Conservation (phyloP, 1,140 invertebrate genomes). For the Pogonomyrmex californicus region DNA sequence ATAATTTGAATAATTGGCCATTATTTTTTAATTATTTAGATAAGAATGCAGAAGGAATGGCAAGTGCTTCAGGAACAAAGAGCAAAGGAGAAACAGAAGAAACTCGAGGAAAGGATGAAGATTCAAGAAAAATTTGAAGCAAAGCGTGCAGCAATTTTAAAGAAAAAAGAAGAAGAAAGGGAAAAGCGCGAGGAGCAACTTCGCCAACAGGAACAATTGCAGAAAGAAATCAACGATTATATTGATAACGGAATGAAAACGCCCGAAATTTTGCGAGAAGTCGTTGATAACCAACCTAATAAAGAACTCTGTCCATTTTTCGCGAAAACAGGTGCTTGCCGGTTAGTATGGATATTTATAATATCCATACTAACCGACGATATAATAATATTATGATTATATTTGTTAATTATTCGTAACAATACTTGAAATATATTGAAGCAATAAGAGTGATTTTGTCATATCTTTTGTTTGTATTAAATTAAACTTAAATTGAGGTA, state of each 20-base stretch:
- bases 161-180: slow-evolving; percentile 81
- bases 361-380: not conserved
- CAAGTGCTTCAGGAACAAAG: slow-evolving; percentile 86
- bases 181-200: slow-evolving; percentile 80
- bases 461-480: not conserved
- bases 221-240: slow-evolving; percentile 89
- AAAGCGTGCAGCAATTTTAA: slow-evolving; percentile 79
- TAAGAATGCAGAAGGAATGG: slow-evolving; percentile 87
- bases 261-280: slow-evolving; percentile 89
- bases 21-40: slow-evolving; percentile 70
- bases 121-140: slow-evolving; percentile 85
- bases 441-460: slow-evolving; percentile 6
- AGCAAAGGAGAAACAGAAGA: slow-evolving; percentile 85
- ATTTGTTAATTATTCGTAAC: slow-evolving; percentile 1
- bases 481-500: not conserved
- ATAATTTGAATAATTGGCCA: not conserved
- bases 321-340: slow-evolving; percentile 95
- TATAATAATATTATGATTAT: not conserved
- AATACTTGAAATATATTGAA: not conserved
- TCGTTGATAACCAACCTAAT: slow-evolving; percentile 90
- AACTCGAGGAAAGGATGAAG: slow-evolving; percentile 87
- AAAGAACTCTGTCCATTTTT: slow-evolving; percentile 94
- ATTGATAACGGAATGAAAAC: slow-evolving; percentile 88
- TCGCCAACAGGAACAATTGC: slow-evolving; percentile 81
- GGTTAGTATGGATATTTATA: slow-evolving; percentile 82